Percentiles rank a stretch among this genome's conserved stretches.
These are phyloP conservation scores for Calonectris borealis DNA, from an alignment of 2,113 vertebrate species.

Conservation along the genomic window DNA sequence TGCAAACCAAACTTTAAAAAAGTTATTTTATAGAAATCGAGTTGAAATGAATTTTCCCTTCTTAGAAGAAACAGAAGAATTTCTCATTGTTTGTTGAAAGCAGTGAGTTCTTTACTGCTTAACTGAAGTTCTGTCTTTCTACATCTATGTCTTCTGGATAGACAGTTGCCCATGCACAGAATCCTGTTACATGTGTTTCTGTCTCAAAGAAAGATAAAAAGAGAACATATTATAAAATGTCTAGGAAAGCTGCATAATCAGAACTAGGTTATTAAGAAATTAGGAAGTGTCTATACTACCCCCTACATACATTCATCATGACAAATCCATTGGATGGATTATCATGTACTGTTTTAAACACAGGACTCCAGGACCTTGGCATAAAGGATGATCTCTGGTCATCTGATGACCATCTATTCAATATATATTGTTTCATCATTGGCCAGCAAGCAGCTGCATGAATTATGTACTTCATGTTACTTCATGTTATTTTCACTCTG, in stretches of 20 bases:
- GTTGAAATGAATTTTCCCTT: neutral
- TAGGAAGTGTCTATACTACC: neutral
- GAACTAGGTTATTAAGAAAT: neutral
- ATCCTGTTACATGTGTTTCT: neutral
- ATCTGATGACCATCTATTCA: neutral
- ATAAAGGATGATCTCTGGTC: neutral
- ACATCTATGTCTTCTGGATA: neutral
- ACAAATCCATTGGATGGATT: neutral
- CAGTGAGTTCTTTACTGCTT: neutral
- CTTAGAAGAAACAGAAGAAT: neutral
- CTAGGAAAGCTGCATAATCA: neutral
- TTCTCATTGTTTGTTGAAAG: neutral
- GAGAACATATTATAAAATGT: neutral
- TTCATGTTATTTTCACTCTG: neutral
- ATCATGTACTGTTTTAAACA: neutral
- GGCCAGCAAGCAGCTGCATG: neutral
- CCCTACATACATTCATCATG: neutral
- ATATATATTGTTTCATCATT: neutral
- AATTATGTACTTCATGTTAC: neutral
- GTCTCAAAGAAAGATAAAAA: neutral
- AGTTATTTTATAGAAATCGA: neutral
- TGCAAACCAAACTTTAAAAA: neutral
- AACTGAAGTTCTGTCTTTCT: neutral
- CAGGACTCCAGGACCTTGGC: neutral
- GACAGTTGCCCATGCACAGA: neutral